phyloP scores from a whole-genome alignment of 37 sponge, comb jelly and placozoan species.

The Axinella damicornis region DNA sequence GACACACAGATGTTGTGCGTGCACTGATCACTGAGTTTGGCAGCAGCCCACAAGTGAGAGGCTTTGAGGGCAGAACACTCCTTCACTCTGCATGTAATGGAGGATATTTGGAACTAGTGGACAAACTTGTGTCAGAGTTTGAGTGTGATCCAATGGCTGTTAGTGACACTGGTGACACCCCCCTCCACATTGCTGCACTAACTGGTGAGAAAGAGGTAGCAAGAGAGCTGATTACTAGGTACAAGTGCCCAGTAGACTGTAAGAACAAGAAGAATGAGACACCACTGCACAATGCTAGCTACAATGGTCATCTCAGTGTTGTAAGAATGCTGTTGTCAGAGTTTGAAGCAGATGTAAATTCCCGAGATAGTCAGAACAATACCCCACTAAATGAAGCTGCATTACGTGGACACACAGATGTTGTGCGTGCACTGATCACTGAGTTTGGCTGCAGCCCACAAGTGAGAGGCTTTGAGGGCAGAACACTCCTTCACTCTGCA shows the following conservation, averaged over 20 bases:
- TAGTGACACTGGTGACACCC: constrained; percentile 11
- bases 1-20: constrained; percentile 18
- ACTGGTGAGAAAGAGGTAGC: constrained; percentile 12
- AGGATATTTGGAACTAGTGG: constrained; percentile 2
- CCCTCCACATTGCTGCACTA: constrained; percentile 25
- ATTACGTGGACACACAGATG: not conserved
- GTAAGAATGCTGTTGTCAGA: not conserved
- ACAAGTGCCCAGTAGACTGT: not conserved
- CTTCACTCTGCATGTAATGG: constrained; percentile 27
- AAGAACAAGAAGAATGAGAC: not conserved
- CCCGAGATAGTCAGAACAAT: not conserved
- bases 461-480: not conserved
- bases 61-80: not conserved
- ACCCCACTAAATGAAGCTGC: constrained; percentile 25
- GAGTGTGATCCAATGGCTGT: not conserved
- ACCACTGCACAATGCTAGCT: constrained; percentile 12
- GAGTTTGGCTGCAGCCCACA: constrained; percentile 36
- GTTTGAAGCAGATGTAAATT: not conserved
- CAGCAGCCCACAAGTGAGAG: not conserved
- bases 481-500: constrained; percentile 14
- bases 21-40: constrained; percentile 8
- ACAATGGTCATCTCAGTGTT: constrained; percentile 15
- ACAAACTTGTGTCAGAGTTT: not conserved
- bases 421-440: constrained; percentile 13
- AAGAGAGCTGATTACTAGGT: constrained; percentile 1